These are phyloP conservation scores for Corythaixoides concolor DNA, from an alignment of 2,113 vertebrate species.

Conservation along the genomic window DNA sequence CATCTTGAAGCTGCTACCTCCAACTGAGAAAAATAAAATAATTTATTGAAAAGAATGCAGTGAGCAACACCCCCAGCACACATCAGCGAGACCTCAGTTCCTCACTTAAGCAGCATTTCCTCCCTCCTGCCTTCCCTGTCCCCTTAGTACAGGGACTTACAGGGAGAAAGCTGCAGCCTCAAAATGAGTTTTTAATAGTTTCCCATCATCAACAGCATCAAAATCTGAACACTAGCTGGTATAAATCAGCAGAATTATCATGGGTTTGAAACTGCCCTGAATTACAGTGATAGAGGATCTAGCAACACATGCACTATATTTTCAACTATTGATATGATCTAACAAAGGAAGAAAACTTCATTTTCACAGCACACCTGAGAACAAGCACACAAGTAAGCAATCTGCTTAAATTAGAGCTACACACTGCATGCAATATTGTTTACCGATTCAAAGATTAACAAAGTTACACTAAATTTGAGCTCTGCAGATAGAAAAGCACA, in stretches of 20 bases:
- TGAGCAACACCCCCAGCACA: neutral
- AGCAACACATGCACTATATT: neutral
- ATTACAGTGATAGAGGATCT: neutral
- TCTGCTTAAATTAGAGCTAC: slow-evolving; percentile 37
- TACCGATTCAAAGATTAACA: slow-evolving; percentile 52
- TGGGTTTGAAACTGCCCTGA: neutral
- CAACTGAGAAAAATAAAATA: neutral
- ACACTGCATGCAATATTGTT: slow-evolving; percentile 19
- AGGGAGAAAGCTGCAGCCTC: neutral
- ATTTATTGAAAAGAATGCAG: neutral
- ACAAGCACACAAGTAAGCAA: neutral
- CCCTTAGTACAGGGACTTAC: neutral
- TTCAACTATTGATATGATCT: neutral
- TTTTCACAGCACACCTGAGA: slow-evolving; percentile 31
- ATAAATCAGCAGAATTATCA: neutral
- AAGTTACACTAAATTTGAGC: slow-evolving; percentile 31
- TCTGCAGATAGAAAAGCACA: slow-evolving; percentile 14
- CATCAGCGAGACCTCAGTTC: neutral
- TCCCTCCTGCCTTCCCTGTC: neutral
- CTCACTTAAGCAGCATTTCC: neutral
- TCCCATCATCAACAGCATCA: neutral
- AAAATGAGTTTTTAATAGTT: neutral
- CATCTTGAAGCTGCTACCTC: neutral
- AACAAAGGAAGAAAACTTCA: neutral
- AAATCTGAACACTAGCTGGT: neutral